Evolutionary conservation across 1,140 invertebrate species (phyloP), one percentile per base, ranked within the genome.

Genomic region (Dufourea novaeangliae): DNA sequence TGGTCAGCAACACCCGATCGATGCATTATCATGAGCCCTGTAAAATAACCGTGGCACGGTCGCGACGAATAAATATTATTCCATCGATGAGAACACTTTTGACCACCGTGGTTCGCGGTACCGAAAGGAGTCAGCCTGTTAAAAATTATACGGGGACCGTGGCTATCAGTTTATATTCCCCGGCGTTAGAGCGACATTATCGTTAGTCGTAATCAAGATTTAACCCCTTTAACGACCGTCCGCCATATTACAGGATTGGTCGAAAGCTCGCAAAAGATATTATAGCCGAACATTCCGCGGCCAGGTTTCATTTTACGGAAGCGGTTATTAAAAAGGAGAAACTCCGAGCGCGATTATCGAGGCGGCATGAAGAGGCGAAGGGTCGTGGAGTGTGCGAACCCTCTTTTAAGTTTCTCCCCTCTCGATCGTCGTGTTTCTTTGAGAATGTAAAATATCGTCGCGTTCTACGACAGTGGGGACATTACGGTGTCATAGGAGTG

Each of bases 311-410:
- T 84, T 84, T 37, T 27, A 25, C 44, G 68, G n/a, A 27, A 59
- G 68, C 41, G 61, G 61, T 76, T 79, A 83, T 83, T 84, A 84
- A 83, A 72, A 74, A 70, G 54, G 46, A 29, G 56, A 54, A 32
- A 25, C 12, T 44, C 50, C 41, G 17, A n/a, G n/a, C 25, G 1
- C 37, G 50, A 74, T 68, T 62, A 62, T 70, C 29, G 44, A 69
- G 74, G 34, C 37, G 20, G 29, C n/a, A 34, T 57, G 44, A 57
- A 27, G 52, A 12, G 64, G n/a, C 20, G 63, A 32, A 37, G 73
- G 63, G 37, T 29, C 7, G 39, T 2, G 17, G n/a, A n/a, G n/a
- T n/a, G n/a, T n/a, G n/a, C 1, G 7, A n/a, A 57, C 50, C 37
- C 52, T 75, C 10, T 57, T 68, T 68, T 27, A 67, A 57, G 22